Evolutionary conservation across 2,113 vertebrate genomes (phyloP).

Genomic region (Zapornia atra): DNA sequence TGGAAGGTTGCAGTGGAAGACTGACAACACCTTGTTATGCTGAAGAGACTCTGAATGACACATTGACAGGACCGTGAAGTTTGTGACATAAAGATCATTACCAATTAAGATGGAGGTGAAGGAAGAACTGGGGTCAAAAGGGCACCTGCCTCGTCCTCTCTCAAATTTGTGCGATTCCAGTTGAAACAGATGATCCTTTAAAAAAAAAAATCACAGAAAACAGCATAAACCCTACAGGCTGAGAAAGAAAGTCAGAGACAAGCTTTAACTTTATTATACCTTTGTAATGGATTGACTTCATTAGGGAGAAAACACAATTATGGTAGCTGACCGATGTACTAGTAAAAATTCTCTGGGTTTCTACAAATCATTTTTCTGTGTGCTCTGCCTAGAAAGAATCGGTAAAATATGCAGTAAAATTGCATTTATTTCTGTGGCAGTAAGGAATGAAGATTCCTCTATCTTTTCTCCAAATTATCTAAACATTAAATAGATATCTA

Average conservation of each 20-base stretch:
- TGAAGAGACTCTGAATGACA: neutral
- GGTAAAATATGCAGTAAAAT: neutral
- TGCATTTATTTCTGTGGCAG: neutral
- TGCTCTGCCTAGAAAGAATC: neutral
- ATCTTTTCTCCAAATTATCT: neutral
- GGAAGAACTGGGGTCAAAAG: conserved; percentile 89
- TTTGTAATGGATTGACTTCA: neutral
- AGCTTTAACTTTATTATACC: neutral
- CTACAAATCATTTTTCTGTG: neutral
- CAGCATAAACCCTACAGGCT: neutral
- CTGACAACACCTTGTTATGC: neutral
- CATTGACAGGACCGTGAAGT: neutral
- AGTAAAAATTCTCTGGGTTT: neutral
- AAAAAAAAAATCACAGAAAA: conserved; percentile 35
- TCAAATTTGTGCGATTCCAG: conserved; percentile 85
- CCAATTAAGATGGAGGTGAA: conserved; percentile 88
- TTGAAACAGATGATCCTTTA: conserved; percentile 83
- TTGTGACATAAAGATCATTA: conserved; percentile 74
- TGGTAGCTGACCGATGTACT: neutral
- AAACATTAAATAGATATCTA: neutral
- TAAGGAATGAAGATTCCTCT: neutral
- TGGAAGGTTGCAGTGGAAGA: conserved; percentile 1
- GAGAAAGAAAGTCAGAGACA: neutral
- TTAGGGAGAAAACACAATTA: neutral
- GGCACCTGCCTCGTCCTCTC: conserved; percentile 89